Base-by-base conservation (phyloP, 2,797 vertebrate genomes). In the Hydrocynus forskahlii region DNA sequence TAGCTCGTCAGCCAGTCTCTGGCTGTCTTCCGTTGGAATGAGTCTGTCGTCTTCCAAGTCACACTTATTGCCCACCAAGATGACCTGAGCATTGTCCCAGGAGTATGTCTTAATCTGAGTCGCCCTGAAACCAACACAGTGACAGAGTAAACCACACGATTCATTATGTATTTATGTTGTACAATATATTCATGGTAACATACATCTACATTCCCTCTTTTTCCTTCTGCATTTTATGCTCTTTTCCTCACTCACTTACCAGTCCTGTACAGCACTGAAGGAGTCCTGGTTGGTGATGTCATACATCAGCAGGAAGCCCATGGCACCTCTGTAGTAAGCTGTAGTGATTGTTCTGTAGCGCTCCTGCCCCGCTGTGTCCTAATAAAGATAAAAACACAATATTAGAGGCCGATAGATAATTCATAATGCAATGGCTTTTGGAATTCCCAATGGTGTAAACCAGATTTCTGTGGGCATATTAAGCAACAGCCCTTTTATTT, bases 101-200 rank as follows among this genome's bases (percentile, higher is more conserved):
- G 96, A 98, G 86, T 97, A 98, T 0, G 96, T 97, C 91, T 97
- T 97, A 86, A 98, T 97, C 92, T 98, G 97, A 0, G 96, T 97
- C 1, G 97, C 96, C 97, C 96, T 98, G 86, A 9, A 52, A 48
- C 7, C 81, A 54, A 80, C 8, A 72, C 10, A 48, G n/a, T 63
- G 23, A 75, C 62, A 66, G 23, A 7, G 7, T 40, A 38, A 74
- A 9, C n/a, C 55, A 48, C 7, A 72, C 5, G 2, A 0, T 19
- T 54, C 5, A 75, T 8, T n/a, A n/a, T 68, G 19, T 68, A 21
- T 68, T 50, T 13, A 29, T 50, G 52, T 5, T 0, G 16, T 7
- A 52, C 14, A 54, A 17, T 54, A 25, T 1, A 29, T 10, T 14
- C 25, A 60, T 0, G 10, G 1, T 55, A 29, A 23, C 25, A 12